Base-by-base conservation (phyloP, 2,888 invertebrate species). In the Notodonta ziczac region DNA sequence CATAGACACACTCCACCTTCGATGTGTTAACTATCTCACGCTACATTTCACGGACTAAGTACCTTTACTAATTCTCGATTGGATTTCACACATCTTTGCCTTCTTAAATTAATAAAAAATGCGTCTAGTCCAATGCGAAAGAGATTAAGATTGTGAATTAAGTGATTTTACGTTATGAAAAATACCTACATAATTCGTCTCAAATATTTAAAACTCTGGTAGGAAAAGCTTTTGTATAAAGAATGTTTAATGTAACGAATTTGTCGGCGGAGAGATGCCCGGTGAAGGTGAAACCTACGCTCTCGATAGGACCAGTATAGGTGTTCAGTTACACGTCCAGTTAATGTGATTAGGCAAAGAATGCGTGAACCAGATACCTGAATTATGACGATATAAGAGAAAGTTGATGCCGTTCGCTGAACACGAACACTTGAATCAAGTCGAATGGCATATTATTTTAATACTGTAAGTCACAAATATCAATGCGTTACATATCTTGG, bases 41-140 rank as follows among this genome's bases (percentile, higher is more conserved):
- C 75, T 72, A 77, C 74, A 74, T 69, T 80, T 82, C 80, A 82
- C 78, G 77, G 77, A 83, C 81, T 84, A 80, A 35, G 35, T 79
- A 78, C 24, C 24, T 24, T 24, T 80, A 51, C 84, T 77, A 78
- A 77, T 84, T 81, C 84, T 81, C 82, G 67, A 90, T 91, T 88
- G 90, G 90, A 89, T 88, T 88, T 89, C 88, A 91, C 88, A 88
- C 88, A 84, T 88, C 90, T 93, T 91, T 91, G 90, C 93, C 93
- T 93, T 93, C 91, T 85, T 89, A 88, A 89, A 91, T 86, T 91
- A 89, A 90, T 87, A 76, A 85, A 80, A 85, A 88, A 91, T 89
- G 90, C 91, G 90, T 93, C 93, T 93, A 93, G 93, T 93, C 93
- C 91, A 91, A 89, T 90, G 86, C 87, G 85, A 92, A 91, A 89